Conservation (phyloP, 2,797 vertebrate species). For the Sebastes umbrosus region DNA sequence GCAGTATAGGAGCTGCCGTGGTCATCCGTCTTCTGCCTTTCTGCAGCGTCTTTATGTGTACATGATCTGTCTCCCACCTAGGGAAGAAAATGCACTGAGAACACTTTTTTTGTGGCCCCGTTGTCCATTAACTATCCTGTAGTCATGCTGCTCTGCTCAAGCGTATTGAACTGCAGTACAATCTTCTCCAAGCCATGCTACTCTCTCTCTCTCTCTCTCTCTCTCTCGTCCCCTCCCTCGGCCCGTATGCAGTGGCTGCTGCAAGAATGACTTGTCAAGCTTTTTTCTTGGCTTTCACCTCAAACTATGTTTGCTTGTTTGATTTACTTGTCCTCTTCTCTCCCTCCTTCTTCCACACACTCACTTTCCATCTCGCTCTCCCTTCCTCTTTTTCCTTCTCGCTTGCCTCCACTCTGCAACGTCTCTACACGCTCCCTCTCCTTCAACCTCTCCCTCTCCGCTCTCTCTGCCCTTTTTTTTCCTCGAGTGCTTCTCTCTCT, state of each 20-base stretch:
- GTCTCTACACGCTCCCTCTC: slow-evolving; percentile 56
- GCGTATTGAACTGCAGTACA: slow-evolving; percentile 64
- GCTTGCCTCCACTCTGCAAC: slow-evolving; percentile 62
- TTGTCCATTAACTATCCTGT: slow-evolving; percentile 68
- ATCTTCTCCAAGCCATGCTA: slow-evolving; percentile 52
- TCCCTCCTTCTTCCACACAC: slow-evolving; percentile 79
- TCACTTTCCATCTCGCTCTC: slow-evolving; percentile 63
- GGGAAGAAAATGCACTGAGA: slow-evolving; percentile 37
- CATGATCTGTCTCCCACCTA: slow-evolving; percentile 49
- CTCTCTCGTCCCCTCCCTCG: slow-evolving; percentile 24
- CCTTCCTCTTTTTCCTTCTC: slow-evolving; percentile 22
- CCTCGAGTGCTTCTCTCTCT: slow-evolving; percentile 49
- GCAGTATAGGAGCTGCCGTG: background rate
- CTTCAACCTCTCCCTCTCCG: slow-evolving; percentile 39
- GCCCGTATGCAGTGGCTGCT: slow-evolving; percentile 72
- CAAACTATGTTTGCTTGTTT: slow-evolving; percentile 90
- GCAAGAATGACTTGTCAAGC: slow-evolving; percentile 87
- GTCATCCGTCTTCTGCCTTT: slow-evolving; percentile 10
- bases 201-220: slow-evolving; percentile 5
- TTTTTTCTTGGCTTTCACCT: slow-evolving; percentile 84
- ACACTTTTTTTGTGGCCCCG: slow-evolving; percentile 33
- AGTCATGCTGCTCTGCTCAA: slow-evolving; percentile 67
- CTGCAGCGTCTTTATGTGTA: slow-evolving; percentile 52
- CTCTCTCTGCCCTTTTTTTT: slow-evolving; percentile 28
- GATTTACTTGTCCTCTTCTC: slow-evolving; percentile 86